phyloP scores from a whole-genome alignment of 2,113 vertebrate species.

The Macquaria ambigua region DNA sequence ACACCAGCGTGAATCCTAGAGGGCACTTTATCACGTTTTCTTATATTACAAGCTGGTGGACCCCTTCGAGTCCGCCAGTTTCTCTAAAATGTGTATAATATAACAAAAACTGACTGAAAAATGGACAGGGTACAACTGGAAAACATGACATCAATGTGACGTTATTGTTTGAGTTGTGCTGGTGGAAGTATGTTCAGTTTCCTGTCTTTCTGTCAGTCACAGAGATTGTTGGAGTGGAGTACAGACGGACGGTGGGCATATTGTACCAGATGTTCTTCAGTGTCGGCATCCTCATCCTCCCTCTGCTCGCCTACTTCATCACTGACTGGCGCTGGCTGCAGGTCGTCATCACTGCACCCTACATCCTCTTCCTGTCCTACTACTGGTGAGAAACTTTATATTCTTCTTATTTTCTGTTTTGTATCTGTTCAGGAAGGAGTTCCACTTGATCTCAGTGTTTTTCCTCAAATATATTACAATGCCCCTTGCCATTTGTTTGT shows the following conservation, averaged over 20 bases:
- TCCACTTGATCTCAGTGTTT: neutral
- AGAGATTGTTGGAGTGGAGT: conserved; percentile 92
- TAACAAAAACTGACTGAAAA: no score
- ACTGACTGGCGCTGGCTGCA: conserved; percentile 93
- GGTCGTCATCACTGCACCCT: conserved; percentile 87
- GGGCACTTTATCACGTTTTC: no score
- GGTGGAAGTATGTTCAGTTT: neutral
- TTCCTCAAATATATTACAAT: neutral
- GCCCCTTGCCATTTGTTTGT: neutral
- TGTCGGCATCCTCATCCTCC: conserved; percentile 89
- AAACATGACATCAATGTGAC: no score
- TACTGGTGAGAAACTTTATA: conserved; percentile 88
- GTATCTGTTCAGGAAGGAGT: neutral
- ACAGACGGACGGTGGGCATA: conserved; percentile 90
- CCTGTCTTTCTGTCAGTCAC: conserved; percentile 85
- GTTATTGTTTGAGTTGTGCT: neutral
- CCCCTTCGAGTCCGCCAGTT: no score
- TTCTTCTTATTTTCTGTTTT: neutral
- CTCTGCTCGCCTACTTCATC: conserved; percentile 91
- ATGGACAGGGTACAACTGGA: no score
- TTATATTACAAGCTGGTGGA: no score
- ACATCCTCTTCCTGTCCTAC: conserved; percentile 90
- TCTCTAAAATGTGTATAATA: no score
- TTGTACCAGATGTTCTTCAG: conserved; percentile 93
- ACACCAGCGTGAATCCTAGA: no score